Base-by-base conservation (phyloP, 2,888 invertebrate genomes). In the Deilephila elpenor region DNA sequence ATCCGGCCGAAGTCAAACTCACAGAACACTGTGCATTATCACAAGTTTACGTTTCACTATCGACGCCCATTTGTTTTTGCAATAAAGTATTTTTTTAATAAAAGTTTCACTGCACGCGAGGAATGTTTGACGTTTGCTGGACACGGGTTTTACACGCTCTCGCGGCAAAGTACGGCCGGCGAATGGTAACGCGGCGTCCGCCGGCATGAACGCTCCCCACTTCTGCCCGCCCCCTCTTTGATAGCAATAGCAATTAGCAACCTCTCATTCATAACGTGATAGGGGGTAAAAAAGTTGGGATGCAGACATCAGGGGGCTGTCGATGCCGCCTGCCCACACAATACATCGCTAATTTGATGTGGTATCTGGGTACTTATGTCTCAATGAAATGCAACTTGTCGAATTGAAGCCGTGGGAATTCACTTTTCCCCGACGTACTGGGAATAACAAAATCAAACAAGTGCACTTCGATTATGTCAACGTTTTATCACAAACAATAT, bases 1-100 rank as follows among this genome's bases (percentile, higher is more conserved):
- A 25, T 51, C 53, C 67, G 59, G 60, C 67, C 72, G 70, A 34
- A 67, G n/a, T 44, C 77, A 75, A 80, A 83, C 80, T 89, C 86
- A 88, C 86, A 86, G 85, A 87, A 80, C 91, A 92, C 92, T 86
- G 87, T 86, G 87, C 87, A 88, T 86, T 85, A 89, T 87, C 91
- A 93, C 92, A 88, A 89, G 88, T 90, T 91, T 85, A 89, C 80
- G 89, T 92, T 92, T 89, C 94, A 94, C 94, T 93, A 85, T 91
- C 85, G 86, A 87, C 83, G 90, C 89, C 87, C 92, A 93, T 93
- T 93, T 92, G 93, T 90, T 92, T 90, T 89, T 85, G 89, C 85
- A 83, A 87, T 87, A 84, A 86, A 87, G 86, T 88, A 84, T 84
- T 83, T 79, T 85, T 86, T 87, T 85, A 84, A 87, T 88, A 82